These are phyloP conservation scores for Haliclona indistincta DNA, from an alignment of 37 sponge, comb jelly and placozoan genomes.

Conservation along the genomic window DNA sequence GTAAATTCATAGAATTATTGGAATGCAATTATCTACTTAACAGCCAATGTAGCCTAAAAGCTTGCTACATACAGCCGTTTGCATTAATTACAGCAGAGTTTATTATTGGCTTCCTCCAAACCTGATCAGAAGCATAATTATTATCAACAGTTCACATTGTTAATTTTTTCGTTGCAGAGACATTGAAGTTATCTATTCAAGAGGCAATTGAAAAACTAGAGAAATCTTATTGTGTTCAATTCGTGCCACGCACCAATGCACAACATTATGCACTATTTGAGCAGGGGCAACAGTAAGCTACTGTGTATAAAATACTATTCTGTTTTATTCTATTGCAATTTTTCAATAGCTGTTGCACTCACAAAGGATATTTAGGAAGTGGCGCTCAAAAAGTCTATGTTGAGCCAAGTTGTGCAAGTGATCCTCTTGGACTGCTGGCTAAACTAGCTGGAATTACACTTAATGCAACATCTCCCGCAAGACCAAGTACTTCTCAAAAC, in stretches of 20 bases:
- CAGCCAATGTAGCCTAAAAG: too few species aligned
- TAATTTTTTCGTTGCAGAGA: constrained; percentile 1
- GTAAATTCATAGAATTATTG: too few species aligned
- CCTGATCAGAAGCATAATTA: not conserved
- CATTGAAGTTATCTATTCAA: not conserved
- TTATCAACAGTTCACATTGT: not conserved
- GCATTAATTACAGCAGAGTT: too few species aligned
- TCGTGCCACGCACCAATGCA: constrained; percentile 26
- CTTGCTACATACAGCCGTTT: too few species aligned
- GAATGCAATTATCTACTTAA: too few species aligned
- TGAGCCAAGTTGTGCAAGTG: not conserved
- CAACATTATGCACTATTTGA: constrained; percentile 27
- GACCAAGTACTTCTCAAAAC: too few species aligned
- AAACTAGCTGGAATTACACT: too few species aligned
- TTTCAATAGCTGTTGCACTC: constrained; percentile 29
- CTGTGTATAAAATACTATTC: not conserved
- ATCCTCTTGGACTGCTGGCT: not conserved
- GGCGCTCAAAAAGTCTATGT: constrained; percentile 13
- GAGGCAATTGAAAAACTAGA: constrained; percentile 19
- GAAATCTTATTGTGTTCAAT: constrained; percentile 15
- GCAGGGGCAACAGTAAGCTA: constrained; percentile 25
- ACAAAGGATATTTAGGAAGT: not conserved
- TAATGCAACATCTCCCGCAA: too few species aligned
- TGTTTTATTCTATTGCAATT: not conserved
- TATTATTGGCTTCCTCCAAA: not conserved